Percentiles rank a stretch among this genome's conserved stretches.
Evolutionary conservation across 2,797 vertebrate species (phyloP).

Genomic region (Micrastur ruficollis): DNA sequence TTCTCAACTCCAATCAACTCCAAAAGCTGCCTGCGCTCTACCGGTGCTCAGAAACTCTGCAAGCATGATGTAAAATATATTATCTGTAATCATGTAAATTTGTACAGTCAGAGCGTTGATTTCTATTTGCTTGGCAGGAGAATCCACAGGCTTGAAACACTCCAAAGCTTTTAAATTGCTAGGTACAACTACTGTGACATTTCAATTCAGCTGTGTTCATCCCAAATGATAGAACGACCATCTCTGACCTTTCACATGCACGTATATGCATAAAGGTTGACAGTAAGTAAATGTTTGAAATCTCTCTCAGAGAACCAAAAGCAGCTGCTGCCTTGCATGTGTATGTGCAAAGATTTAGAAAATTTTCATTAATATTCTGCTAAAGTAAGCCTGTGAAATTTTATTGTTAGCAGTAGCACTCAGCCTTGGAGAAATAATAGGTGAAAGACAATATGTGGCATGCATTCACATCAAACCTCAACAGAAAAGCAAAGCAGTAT

Average conservation of each 20-base stretch:
- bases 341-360: slow-evolving; percentile 36
- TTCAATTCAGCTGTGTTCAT: slow-evolving; percentile 57
- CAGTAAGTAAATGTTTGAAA: slow-evolving; percentile 61
- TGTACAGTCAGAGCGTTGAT: slow-evolving; percentile 45
- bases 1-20: slow-evolving; percentile 46
- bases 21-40: slow-evolving; percentile 7
- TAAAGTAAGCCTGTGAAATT: slow-evolving; percentile 27
- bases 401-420: slow-evolving; percentile 21
- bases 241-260: slow-evolving; percentile 59
- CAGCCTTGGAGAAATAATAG: slow-evolving; percentile 20
- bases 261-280: background rate
- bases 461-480: background rate
- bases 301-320: slow-evolving; percentile 12
- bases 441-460: slow-evolving; percentile 28
- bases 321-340: background rate
- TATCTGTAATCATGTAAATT: slow-evolving; percentile 67
- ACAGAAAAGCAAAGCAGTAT: background rate
- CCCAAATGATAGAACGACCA: slow-evolving; percentile 48
- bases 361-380: slow-evolving; percentile 55
- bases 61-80: slow-evolving; percentile 54
- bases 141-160: slow-evolving; percentile 45
- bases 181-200: slow-evolving; percentile 63
- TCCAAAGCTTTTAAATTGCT: slow-evolving; percentile 61
- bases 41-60: slow-evolving; percentile 15
- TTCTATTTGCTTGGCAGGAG: slow-evolving; percentile 64